These are phyloP conservation scores for Oreochromis tanganicae DNA, from an alignment of 2,113 vertebrate genomes.

Conservation along the genomic window DNA sequence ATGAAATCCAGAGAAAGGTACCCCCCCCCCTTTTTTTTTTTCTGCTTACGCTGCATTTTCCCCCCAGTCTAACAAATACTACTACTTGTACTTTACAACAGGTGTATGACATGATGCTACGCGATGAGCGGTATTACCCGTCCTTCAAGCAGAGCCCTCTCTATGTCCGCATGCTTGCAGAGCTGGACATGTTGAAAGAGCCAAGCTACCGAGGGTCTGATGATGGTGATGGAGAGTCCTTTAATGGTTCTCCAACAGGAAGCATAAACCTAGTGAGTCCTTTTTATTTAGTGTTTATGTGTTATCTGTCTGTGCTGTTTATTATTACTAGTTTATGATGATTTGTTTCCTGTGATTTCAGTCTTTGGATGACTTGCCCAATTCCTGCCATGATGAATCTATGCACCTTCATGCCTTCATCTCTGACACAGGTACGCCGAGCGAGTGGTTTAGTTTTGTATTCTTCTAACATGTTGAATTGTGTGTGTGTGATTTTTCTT, in stretches of 20 bases:
- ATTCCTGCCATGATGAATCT: conserved; percentile 83
- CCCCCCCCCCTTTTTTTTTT: conserved; percentile 3
- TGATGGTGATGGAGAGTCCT: conserved; percentile 94
- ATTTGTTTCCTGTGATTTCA: conserved; percentile 46
- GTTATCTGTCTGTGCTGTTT: background rate
- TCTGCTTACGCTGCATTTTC: accelerated
- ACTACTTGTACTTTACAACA: conserved; percentile 30
- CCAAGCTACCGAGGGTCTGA: conserved; percentile 96
- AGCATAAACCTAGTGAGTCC: conserved; percentile 92
- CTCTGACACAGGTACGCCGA: conserved; percentile 89
- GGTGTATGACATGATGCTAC: conserved; percentile 97
- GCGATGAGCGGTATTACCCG: conserved; percentile 92
- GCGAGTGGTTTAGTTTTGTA: background rate
- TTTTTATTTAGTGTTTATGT: background rate
- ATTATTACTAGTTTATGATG: background rate
- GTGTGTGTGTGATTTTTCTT: background rate
- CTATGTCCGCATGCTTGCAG: conserved; percentile 96
- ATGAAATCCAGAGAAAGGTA: conserved; percentile 96
- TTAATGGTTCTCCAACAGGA: conserved; percentile 94
- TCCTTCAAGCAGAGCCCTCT: conserved; percentile 91
- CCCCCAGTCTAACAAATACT: background rate
- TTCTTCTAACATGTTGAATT: background rate
- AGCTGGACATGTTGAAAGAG: conserved; percentile 98
- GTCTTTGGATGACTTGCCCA: conserved; percentile 95
- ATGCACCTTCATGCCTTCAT: conserved; percentile 90